Evolutionary conservation across 2,797 vertebrate species (phyloP).

Genomic region (Otus scops): DNA sequence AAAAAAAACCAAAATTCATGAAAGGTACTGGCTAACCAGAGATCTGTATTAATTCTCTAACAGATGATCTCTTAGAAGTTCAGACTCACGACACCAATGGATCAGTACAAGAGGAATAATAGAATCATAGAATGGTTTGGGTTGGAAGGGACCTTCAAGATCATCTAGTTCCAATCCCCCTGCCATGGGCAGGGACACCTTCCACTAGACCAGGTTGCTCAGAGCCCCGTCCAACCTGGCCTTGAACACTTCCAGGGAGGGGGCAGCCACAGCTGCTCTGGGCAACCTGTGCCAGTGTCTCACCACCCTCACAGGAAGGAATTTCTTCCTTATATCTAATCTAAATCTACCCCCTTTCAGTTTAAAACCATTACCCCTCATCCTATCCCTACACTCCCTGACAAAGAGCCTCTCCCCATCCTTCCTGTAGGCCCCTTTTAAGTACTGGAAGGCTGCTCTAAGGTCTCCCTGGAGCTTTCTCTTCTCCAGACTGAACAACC

Average conservation of each 20-base stretch:
- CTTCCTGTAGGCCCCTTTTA: neutral
- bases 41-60: neutral
- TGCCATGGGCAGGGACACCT: neutral
- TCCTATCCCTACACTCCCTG: neutral
- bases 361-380: neutral
- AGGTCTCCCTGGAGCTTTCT: neutral
- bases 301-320: neutral
- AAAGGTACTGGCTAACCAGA: neutral
- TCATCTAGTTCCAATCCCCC: no score
- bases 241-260: neutral
- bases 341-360: neutral
- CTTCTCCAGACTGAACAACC: neutral
- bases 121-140: neutral
- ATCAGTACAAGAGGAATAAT: neutral
- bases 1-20: neutral
- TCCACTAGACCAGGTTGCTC: neutral
- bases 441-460: neutral
- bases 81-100: neutral
- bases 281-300: neutral
- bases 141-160: neutral
- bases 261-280: no score
- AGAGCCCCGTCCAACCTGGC: neutral
- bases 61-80: neutral
- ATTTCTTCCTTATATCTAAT: neutral
- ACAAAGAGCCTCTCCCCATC: neutral